Evolutionary conservation across 2,113 vertebrate species (phyloP), one percentile per base, ranked within the genome.

Genomic region (Pluvialis apricaria): DNA sequence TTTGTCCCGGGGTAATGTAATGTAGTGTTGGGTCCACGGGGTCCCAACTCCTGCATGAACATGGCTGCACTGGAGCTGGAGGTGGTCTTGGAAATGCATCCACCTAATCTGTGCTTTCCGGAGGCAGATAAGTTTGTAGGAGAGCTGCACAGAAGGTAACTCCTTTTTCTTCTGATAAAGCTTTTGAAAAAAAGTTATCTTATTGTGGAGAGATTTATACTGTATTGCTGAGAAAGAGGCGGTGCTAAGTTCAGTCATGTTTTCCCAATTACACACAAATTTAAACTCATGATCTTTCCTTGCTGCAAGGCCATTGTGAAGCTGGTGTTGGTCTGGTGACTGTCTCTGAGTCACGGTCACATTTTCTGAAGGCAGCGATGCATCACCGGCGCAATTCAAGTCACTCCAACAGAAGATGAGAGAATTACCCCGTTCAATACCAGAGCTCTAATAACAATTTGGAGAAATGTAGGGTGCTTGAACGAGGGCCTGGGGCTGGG

Each of bases 391-490:
- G n/a, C 69, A 18, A 22, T 73, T 28, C 32, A 29, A 10, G 57
- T 31, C 62, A 2, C 21, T 55, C 24, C 52, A 26, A 5, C 80
- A 66, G 70, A 8, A 52, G 25, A 44, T 15, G 10, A 38, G 69
- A 55, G 24, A 42, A 34, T 31, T 4, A 0, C 7, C 28, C 22
- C 0, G 0, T 4, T 7, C 24, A 3, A 1, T 18, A 10, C 28
- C 32, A 1, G 9, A 61, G 57, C 17, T 1, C 38, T 32, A 6
- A 8, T 0, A 36, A 34, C 16, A 9, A 2, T 19, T 14, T 29
- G 68, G 45, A 25, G 71, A 3, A 11, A 16, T 1, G 21, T 5
- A 14, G 22, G 15, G 34, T 26, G 28, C 31, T n/a, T 6, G 38
- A 31, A 28, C 4, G 45, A 79, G 58, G 13, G 42, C 26, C 24